Conservation (phyloP, 2,888 invertebrate species). For the Mythimna impura region DNA sequence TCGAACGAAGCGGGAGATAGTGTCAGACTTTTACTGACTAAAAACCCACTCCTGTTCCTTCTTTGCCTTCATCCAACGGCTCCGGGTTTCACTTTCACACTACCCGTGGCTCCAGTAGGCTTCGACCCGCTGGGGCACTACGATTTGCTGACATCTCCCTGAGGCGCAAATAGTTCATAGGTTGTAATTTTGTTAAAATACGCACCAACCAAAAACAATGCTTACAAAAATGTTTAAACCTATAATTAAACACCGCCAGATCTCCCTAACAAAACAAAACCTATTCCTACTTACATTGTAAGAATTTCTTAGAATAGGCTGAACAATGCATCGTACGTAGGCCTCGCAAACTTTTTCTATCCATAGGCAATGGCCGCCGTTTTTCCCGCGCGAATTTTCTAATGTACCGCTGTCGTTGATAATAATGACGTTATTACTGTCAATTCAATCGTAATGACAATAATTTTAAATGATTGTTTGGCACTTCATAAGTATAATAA, state of each 20-base stretch:
- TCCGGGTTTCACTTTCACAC: too few species aligned
- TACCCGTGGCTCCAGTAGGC: too few species aligned
- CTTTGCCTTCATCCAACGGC: too few species aligned
- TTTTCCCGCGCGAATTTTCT: slow-evolving; percentile 65
- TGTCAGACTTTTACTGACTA: too few species aligned
- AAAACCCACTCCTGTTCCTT: too few species aligned
- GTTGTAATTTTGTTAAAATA: background rate
- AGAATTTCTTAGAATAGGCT: slow-evolving; percentile 58
- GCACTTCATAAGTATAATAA: slow-evolving; percentile 27
- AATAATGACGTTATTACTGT: slow-evolving; percentile 58
- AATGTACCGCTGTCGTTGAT: slow-evolving; percentile 39
- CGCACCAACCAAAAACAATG: slow-evolving; percentile 21
- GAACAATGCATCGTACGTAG: slow-evolving; percentile 60
- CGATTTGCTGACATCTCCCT: too few species aligned
- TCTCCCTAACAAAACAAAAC: slow-evolving; percentile 49
- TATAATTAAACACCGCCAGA: slow-evolving; percentile 36
- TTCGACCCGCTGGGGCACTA: too few species aligned
- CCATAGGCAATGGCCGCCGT: slow-evolving; percentile 56
- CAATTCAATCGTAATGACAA: slow-evolving; percentile 31
- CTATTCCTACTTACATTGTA: slow-evolving; percentile 47
- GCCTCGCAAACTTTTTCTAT: slow-evolving; percentile 56
- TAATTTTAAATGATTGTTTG: slow-evolving; percentile 41
- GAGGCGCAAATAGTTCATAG: too few species aligned
- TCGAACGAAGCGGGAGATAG: too few species aligned
- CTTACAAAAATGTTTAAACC: slow-evolving; percentile 11